Base-by-base conservation (phyloP, 1,140 invertebrate genomes). In the Bombus huntii region DNA sequence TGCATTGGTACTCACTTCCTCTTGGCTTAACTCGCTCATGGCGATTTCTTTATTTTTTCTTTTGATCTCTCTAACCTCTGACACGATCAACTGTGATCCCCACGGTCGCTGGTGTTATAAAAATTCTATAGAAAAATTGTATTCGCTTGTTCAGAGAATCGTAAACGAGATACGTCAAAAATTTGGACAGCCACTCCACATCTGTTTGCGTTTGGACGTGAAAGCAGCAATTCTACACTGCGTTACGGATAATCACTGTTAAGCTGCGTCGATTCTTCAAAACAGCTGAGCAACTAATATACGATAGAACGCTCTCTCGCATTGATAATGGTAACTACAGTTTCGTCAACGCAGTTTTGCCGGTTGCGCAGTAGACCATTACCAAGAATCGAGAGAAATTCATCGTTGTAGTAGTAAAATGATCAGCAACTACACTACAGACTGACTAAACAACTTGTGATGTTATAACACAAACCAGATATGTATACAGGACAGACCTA, bases 11-110 rank as follows among this genome's bases (percentile, higher is more conserved):
- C 95, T 96, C 94, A 97, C 97, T 96, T 97, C 97, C 94, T 97
- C 97, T 90, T 97, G 97, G 84, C 96, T 97, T 81, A 97, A 94
- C 95, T 97, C 97, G 92, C 97, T 97, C 97, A 97, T 97, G 87
- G 80, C 88, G 89, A 90, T 82, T 75, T 65, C 76, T 72, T 82
- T 85, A 79, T 85, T 92, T 78, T 91, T 81, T 74, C 70, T 86
- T 82, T 80, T 34, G 57, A 37, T 71, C 73, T 42, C 37, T 82
- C 22, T 73, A 79, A 86, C 31, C 73, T 80, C 37, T 79, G 44
- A 79, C 86, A 82, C 79, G 13, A n/a, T 34, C 47, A 28, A 15
- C 57, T 66, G 42, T 37, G 57, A 68, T 59, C 57, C 59, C 37
- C 31, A 71, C 75, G 75, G 81, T 85, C 57, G 79, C 12, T 66